phyloP scores from a whole-genome alignment of 2,888 invertebrate genomes.

The Tipula unca region DNA sequence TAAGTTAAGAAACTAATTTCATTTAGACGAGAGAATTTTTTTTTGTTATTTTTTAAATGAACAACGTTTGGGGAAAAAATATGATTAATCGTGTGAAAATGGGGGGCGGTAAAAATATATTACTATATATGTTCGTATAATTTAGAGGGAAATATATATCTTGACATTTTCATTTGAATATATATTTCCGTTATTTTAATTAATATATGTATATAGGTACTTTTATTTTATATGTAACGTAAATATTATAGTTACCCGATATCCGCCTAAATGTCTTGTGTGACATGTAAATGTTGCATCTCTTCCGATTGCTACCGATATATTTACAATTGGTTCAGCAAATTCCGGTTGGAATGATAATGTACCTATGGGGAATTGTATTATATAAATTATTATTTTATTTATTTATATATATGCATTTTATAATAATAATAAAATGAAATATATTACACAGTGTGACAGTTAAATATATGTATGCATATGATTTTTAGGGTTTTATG shows the following conservation, averaged over 20 bases:
- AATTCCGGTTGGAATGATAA: constrained; percentile 75
- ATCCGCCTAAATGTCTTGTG: constrained; percentile 79
- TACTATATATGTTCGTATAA: no score
- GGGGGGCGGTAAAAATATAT: not conserved
- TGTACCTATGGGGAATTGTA: constrained; percentile 48
- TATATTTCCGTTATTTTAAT: not conserved
- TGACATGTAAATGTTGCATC: constrained; percentile 82
- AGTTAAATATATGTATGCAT: not conserved
- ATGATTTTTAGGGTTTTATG: not conserved
- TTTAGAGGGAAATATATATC: not conserved
- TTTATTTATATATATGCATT: not conserved
- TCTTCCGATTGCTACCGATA: constrained; percentile 74
- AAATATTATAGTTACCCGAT: constrained; percentile 58
- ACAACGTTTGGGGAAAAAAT: not conserved
- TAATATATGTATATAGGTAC: no score
- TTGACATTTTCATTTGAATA: not conserved
- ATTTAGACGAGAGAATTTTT: not conserved
- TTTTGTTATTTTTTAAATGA: no score
- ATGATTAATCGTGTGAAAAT: constrained; percentile 1
- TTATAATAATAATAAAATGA: not conserved
- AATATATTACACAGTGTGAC: not conserved
- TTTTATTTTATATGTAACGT: not conserved
- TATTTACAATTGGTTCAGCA: constrained; percentile 70
- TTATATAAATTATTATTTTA: not conserved
- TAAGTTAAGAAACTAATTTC: constrained; percentile 1